These are phyloP conservation scores for Aurelia aurita DNA, from an alignment of 30 jellyfish, hydroid and myxozoan genomes.

Conservation along the genomic window DNA sequence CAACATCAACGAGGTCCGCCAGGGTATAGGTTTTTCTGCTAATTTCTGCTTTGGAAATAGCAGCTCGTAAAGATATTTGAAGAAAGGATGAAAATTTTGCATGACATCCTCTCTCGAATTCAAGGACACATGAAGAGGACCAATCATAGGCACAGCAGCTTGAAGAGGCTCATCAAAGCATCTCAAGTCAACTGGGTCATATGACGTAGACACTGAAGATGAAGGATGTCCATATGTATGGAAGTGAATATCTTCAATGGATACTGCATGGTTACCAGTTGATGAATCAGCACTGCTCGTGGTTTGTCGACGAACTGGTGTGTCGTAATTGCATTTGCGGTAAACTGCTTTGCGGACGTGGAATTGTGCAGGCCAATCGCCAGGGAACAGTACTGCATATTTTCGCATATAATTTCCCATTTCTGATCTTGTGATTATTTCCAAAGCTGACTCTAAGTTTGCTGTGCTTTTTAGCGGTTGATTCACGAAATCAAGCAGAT, in stretches of 20 bases:
- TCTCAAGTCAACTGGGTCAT: neutral
- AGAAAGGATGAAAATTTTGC: neutral
- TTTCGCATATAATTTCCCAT: neutral
- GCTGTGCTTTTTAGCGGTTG: neutral
- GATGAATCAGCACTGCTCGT: neutral
- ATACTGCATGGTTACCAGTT: neutral
- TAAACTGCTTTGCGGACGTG: conserved; percentile 2
- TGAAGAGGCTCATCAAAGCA: neutral
- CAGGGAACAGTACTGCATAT: neutral
- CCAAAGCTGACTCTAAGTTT: neutral
- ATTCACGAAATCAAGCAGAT: neutral
- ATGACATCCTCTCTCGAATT: conserved; percentile 9
- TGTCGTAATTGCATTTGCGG: neutral
- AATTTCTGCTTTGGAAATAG: neutral
- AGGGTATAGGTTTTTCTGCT: neutral
- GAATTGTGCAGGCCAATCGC: conserved; percentile 15
- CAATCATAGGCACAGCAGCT: neutral
- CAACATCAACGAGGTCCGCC: conserved; percentile 3
- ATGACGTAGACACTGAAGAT: neutral
- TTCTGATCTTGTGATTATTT: neutral
- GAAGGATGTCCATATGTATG: conserved; percentile 15
- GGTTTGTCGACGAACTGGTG: neutral
- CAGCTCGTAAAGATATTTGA: neutral
- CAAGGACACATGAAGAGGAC: neutral
- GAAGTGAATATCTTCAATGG: neutral